Evolutionary conservation across 2,797 vertebrate genomes (phyloP), one percentile per base, ranked within the genome.

Genomic region (Sparus aurata): DNA sequence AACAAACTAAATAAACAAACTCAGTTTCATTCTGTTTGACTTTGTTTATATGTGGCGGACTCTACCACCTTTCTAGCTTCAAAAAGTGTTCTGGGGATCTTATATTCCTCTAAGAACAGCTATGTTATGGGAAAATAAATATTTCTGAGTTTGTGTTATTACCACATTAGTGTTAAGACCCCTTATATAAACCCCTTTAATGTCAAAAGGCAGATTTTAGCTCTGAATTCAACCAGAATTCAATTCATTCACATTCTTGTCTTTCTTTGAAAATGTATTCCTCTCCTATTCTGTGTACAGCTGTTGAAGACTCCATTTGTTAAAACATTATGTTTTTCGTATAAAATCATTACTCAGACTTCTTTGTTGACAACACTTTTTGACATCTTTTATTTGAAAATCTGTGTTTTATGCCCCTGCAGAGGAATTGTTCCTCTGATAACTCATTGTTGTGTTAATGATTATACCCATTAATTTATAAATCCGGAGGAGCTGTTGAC

Each of bases 401-500:
- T 62, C 22, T 20, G 2, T 57, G 1, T 63, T 78, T 75, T 53
- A 55, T 50, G 5, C 25, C 12, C 49, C 25, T 2, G 8, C 5
- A 54, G 46, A 70, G 3, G 4, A 67, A 67, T 1, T 61, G 54
- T 46, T 47, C 43, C 61, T n/a, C 25, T 73, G 43, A 83, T 77
- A 76, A 89, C 79, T 73, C 52, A 75, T 81, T 79, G 66, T 86
- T 88, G 80, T 77, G 77, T 82, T 89, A 80, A 86, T 83, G 81
- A 88, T 86, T 79, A 77, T 34, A 59, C 27, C 73, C 71, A 85
- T 93, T 91, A 88, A 83, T 75, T 77, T 87, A 75, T 86, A 83
- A 90, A 91, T 80, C 72, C 71, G 23, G 75, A 85, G 78, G 65
- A 87, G 85, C 81, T 89, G 80, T 91, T 93, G 91, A 93, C 92